Percentiles rank a stretch among this genome's conserved stretches.
phyloP scores from a whole-genome alignment of 2,888 invertebrate genomes.

The Chelonus formosanus region DNA sequence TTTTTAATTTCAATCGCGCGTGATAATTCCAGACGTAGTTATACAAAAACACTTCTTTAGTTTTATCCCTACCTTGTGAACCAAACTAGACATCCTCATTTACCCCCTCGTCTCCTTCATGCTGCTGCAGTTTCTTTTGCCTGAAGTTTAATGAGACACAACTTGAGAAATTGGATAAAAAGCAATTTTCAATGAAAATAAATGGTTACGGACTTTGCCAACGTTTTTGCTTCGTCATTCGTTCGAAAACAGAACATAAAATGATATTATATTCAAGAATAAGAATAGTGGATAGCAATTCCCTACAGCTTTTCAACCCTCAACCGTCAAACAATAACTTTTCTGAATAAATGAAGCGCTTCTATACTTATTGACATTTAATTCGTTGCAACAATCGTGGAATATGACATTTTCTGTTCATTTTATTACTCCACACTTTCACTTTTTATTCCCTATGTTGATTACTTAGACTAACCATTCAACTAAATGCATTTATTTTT shows the following conservation, averaged over 20 bases:
- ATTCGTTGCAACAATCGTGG: conserved; percentile 42
- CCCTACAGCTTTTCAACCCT: conserved; percentile 23
- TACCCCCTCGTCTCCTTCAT: conserved; percentile 43
- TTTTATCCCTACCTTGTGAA: conserved; percentile 7
- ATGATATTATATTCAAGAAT: conserved; percentile 27
- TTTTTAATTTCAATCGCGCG: conserved; percentile 15
- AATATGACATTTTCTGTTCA: conserved; percentile 21
- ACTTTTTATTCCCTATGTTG: neutral
- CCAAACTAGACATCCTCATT: conserved; percentile 23
- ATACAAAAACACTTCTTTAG: conserved; percentile 14
- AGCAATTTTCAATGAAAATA: conserved; percentile 61
- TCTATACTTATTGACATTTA: conserved; percentile 51
- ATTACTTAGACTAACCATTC: neutral
- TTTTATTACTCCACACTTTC: conserved; percentile 4
- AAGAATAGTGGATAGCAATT: conserved; percentile 6
- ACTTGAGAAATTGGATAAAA: conserved; percentile 64
- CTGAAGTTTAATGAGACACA: conserved; percentile 62
- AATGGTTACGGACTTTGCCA: conserved; percentile 42
- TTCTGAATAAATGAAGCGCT: conserved; percentile 38
- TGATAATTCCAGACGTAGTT: conserved; percentile 32
- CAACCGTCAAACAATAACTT: conserved; percentile 27
- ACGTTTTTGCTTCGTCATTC: neutral
- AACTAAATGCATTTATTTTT: too few species aligned
- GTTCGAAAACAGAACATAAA: conserved; percentile 6
- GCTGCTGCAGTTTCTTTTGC: conserved; percentile 53